Conservation (phyloP, 2,888 invertebrate species). For the Noctua janthe region DNA sequence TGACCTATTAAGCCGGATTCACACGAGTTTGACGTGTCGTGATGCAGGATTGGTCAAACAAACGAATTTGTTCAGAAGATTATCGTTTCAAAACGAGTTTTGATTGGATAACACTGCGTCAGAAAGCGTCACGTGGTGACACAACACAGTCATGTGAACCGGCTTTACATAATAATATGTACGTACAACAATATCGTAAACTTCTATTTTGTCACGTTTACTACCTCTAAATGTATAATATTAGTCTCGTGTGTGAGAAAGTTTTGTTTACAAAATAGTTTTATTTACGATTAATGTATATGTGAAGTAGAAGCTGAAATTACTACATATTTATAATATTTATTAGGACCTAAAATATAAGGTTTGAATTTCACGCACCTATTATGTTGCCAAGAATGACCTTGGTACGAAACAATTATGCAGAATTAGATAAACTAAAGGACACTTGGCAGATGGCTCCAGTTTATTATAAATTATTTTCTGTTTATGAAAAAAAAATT, state of each 20-base stretch:
- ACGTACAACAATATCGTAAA: constrained; percentile 3
- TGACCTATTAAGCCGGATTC: constrained; percentile 1
- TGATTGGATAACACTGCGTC: constrained; percentile 1
- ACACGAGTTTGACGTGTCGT: background rate
- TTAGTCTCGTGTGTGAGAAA: no score
- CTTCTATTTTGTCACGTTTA: background rate
- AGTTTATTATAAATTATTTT: background rate
- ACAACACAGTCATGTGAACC: background rate
- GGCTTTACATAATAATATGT: constrained; percentile 2
- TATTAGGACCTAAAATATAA: background rate
- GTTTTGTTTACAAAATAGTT: background rate
- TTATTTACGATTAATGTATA: background rate
- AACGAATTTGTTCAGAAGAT: background rate
- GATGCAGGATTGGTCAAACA: background rate
- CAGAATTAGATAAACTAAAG: background rate
- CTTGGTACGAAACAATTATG: background rate
- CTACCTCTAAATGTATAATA: background rate
- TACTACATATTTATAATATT: background rate
- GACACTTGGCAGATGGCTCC: background rate
- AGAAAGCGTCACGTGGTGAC: background rate
- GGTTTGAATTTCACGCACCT: background rate
- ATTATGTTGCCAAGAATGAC: background rate
- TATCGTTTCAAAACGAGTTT: background rate
- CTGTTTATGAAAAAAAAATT: constrained; percentile 1
- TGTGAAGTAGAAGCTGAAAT: background rate